Conservation (phyloP, 2,888 invertebrate species). For the Capitulum mitella region DNA sequence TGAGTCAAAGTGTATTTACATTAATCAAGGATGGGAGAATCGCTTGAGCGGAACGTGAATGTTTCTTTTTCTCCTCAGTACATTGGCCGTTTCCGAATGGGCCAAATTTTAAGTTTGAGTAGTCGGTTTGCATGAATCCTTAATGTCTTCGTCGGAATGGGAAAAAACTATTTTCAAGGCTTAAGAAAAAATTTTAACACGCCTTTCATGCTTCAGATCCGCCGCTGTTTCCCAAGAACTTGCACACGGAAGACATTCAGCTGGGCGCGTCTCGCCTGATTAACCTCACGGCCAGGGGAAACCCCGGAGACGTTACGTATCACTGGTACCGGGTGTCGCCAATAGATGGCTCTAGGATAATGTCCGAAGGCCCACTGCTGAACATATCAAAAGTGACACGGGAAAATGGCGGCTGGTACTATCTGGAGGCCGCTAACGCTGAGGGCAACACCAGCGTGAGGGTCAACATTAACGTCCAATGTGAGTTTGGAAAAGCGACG, state of each 20-base stretch:
- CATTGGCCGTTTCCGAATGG: too few relatives aligned
- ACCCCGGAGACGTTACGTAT: constrained; percentile 32
- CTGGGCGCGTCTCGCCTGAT: constrained; percentile 32
- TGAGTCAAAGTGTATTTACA: too few relatives aligned
- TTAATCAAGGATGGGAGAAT: too few relatives aligned
- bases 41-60: too few relatives aligned
- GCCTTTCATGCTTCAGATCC: too few relatives aligned
- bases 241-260: constrained; percentile 29
- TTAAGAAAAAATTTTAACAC: too few relatives aligned
- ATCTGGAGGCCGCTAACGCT: constrained; percentile 32
- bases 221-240: not conserved
- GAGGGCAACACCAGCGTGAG: constrained; percentile 33
- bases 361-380: constrained; percentile 32
- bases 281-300: constrained; percentile 34
- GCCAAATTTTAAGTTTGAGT: too few relatives aligned
- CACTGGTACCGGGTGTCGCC: not conserved
- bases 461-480: constrained; percentile 33
- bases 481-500: constrained; percentile 28
- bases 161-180: too few relatives aligned
- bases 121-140: too few relatives aligned
- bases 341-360: constrained; percentile 26
- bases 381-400: constrained; percentile 30
- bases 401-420: constrained; percentile 33
- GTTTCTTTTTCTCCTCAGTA: too few relatives aligned
- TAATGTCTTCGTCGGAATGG: too few relatives aligned